phyloP scores from a whole-genome alignment of 2,888 invertebrate genomes.

The Hedychridium roseum region DNA sequence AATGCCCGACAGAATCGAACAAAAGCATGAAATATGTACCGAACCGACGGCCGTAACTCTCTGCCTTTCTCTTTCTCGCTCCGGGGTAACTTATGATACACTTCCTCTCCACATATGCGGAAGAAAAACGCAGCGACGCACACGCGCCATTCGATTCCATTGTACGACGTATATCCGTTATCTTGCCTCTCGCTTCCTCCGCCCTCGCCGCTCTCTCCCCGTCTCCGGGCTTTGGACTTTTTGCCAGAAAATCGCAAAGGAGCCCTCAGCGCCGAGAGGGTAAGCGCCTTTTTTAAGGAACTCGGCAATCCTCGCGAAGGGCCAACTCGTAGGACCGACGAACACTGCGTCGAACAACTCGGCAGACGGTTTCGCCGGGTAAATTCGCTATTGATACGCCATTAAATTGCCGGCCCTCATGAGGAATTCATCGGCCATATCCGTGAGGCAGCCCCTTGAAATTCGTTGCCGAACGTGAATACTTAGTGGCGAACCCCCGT shows the following conservation, averaged over 20 bases:
- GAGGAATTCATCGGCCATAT: conserved; percentile 36
- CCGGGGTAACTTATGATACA: conserved; percentile 61
- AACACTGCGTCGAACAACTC: conserved; percentile 1
- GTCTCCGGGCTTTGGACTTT: not conserved
- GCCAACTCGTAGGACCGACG: not conserved
- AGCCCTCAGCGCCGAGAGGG: no score
- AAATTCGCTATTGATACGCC: conserved; percentile 32
- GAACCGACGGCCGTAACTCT: conserved; percentile 47
- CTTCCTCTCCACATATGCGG: conserved; percentile 46
- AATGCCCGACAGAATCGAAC: conserved; percentile 63
- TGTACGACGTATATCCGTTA: conserved; percentile 40
- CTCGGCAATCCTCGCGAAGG: not conserved
- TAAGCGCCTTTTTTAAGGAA: no score
- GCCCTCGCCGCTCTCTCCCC: not conserved
- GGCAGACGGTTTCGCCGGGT: conserved; percentile 11
- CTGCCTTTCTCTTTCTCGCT: no score
- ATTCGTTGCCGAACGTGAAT: conserved; percentile 28
- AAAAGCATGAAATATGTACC: conserved; percentile 62
- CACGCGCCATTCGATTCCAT: conserved; percentile 24
- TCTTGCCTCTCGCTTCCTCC: not conserved
- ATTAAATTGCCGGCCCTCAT: conserved; percentile 34
- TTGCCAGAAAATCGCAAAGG: not conserved
- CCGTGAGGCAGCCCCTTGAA: conserved; percentile 22
- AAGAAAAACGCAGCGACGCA: conserved; percentile 32
- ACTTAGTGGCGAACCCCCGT: conserved; percentile 10